These are phyloP conservation scores for Scaptomyza montana DNA, from an alignment of 1,140 invertebrate genomes.

Conservation along the genomic window DNA sequence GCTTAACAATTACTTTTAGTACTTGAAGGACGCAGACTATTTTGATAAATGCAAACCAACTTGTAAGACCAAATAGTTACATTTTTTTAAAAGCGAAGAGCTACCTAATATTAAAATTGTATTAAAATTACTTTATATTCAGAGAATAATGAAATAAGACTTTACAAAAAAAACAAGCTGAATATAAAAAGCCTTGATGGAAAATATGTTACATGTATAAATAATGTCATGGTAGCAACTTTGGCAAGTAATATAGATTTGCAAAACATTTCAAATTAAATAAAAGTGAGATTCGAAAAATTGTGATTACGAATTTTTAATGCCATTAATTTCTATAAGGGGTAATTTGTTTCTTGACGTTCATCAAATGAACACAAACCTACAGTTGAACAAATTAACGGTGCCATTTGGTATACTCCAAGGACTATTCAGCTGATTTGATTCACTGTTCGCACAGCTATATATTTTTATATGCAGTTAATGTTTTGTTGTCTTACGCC, in stretches of 20 bases:
- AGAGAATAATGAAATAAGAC: neutral
- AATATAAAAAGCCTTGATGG: too few species aligned
- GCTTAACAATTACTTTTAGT: constrained; percentile 28
- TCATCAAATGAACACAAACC: constrained; percentile 3
- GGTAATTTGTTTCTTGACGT: constrained; percentile 28
- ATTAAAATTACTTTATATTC: neutral
- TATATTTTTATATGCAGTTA: constrained; percentile 37
- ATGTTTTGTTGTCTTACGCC: constrained; percentile 31
- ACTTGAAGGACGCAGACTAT: neutral
- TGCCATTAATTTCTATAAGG: constrained; percentile 9
- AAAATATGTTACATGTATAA: too few species aligned
- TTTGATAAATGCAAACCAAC: constrained; percentile 42
- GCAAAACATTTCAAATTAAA: too few species aligned
- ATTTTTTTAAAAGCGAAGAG: neutral
- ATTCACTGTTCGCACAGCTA: neutral
- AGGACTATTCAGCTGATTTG: constrained; percentile 12
- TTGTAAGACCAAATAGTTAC: neutral
- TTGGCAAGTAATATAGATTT: too few species aligned
- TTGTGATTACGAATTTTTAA: too few species aligned
- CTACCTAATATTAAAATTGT: neutral
- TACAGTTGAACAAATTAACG: constrained; percentile 47
- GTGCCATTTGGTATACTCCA: constrained; percentile 27
- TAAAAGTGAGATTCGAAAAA: too few species aligned
- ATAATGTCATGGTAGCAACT: too few species aligned
- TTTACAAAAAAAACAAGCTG: too few species aligned